Evolutionary conservation across 1,140 invertebrate species (phyloP).

Genomic region (Spodoptera litura): DNA sequence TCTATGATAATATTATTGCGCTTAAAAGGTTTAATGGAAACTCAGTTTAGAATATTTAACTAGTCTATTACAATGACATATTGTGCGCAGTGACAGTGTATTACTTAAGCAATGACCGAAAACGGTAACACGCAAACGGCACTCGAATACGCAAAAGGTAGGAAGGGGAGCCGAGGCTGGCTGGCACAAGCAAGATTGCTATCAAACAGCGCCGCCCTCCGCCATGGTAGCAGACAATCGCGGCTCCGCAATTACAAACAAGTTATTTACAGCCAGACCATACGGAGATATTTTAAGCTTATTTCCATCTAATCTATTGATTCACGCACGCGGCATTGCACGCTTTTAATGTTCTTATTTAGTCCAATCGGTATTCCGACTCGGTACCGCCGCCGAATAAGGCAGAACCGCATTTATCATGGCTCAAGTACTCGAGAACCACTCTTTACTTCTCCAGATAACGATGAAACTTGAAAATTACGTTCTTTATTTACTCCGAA

Average conservation of each 20-base stretch:
- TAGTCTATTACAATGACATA: conserved; percentile 42
- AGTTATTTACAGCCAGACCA: conserved; percentile 63
- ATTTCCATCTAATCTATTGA: conserved; percentile 59
- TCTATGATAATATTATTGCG: conserved; percentile 44
- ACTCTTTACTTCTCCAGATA: conserved; percentile 33
- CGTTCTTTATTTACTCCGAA: conserved; percentile 50
- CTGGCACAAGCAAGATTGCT: conserved; percentile 56
- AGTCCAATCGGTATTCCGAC: conserved; percentile 42
- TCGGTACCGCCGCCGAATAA: conserved; percentile 30
- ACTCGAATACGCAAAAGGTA: conserved; percentile 52
- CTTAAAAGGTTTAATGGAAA: conserved; percentile 46
- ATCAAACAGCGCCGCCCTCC: conserved; percentile 60
- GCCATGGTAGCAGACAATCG: conserved; percentile 58
- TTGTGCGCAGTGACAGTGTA: conserved; percentile 37
- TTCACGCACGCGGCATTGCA: conserved; percentile 47
- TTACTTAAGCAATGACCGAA: conserved; percentile 45
- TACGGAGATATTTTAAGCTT: conserved; percentile 59
- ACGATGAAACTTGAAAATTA: conserved; percentile 44
- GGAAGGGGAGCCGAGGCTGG: conserved; percentile 41
- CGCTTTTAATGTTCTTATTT: conserved; percentile 56
- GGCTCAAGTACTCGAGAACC: not conserved
- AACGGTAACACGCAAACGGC: conserved; percentile 53
- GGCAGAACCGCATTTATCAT: conserved; percentile 32
- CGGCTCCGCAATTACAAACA: conserved; percentile 67
- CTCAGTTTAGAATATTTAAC: conserved; percentile 36